Base-by-base conservation (phyloP, 2,797 vertebrate genomes). In the Myotis planiceps region DNA sequence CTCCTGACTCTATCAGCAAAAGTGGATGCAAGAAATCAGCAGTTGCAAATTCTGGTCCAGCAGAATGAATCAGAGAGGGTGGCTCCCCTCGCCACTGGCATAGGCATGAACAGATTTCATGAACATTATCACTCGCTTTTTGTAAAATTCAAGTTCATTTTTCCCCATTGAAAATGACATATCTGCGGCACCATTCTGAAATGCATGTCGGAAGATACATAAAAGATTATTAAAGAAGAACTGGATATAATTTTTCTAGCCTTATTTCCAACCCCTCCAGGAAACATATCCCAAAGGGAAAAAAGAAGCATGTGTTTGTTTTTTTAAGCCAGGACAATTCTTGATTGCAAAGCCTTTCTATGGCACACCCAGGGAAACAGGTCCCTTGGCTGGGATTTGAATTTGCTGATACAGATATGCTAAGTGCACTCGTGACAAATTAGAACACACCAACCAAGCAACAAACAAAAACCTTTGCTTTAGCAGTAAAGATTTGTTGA, bases 181-280 rank as follows among this genome's bases (percentile, higher is more conserved):
- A 95, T 89, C 85, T 88, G 94, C 47, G 84, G 75, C 21, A 84
- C 92, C 96, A 82, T 97, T 98, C 96, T 89, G 55, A 75, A 97
- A 97, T 1, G 60, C 39, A 39, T 88, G 98, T 97, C 86, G 96
- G 69, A 92, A 97, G 96, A 94, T 0, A 0, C 92, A 95, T 97
- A 96, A 98, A 80, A 92, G 96, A 98, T 98, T 98, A 98, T 95
- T 97, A 98, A 96, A 98, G 92, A 98, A 97, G 81, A 96, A 96
- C 37, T 95, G 92, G 96, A 97, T 80, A 94, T 94, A 96, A 96
- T 98, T 97, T 98, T 97, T 97, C 92, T 74, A 96, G 84, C 66
- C 92, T 97, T 96, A 96, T 95, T 97, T 98, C 94, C 97, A 90
- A 95, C 51, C 84, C 94, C 94, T 97, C 92, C 66, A 96, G 92